Percentiles rank a stretch among this genome's conserved stretches.
Evolutionary conservation across 2,888 invertebrate genomes (phyloP).

Genomic region (Odontocerum albicorne): DNA sequence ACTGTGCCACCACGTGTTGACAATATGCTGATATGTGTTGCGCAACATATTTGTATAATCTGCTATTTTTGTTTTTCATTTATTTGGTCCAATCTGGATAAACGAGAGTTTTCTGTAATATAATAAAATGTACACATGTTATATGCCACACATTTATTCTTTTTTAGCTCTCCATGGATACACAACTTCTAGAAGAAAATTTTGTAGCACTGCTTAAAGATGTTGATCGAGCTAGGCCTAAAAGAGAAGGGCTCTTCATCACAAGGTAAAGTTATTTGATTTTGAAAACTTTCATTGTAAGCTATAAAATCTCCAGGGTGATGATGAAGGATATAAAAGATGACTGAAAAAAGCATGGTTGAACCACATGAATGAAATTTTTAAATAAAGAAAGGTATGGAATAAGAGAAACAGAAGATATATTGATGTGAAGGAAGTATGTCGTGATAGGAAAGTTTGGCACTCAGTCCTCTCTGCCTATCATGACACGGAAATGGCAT

Average conservation of each 20-base stretch:
- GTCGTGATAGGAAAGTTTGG: no score
- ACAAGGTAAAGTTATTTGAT: constrained; percentile 53
- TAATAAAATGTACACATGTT: not conserved
- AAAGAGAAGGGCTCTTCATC: constrained; percentile 69
- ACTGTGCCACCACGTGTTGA: not conserved
- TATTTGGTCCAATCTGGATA: no score
- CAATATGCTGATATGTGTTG: not conserved
- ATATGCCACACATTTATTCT: not conserved
- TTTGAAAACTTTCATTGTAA: no score
- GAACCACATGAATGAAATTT: no score
- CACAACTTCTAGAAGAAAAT: constrained; percentile 71
- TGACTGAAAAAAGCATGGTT: no score
- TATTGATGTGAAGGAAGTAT: no score
- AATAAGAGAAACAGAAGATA: no score
- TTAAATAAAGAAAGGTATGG: no score
- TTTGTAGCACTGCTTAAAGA: constrained; percentile 66
- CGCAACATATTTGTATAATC: not conserved
- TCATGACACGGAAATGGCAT: no score
- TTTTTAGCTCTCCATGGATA: constrained; percentile 72
- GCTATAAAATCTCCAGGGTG: no score
- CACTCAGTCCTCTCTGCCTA: no score
- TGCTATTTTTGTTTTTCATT: not conserved
- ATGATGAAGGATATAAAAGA: no score
- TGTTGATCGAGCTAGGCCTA: constrained; percentile 65
- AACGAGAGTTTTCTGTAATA: not conserved